Evolutionary conservation across 2,888 invertebrate genomes (phyloP), one percentile per base, ranked within the genome.

Genomic region (Cheilosia scutellata): DNA sequence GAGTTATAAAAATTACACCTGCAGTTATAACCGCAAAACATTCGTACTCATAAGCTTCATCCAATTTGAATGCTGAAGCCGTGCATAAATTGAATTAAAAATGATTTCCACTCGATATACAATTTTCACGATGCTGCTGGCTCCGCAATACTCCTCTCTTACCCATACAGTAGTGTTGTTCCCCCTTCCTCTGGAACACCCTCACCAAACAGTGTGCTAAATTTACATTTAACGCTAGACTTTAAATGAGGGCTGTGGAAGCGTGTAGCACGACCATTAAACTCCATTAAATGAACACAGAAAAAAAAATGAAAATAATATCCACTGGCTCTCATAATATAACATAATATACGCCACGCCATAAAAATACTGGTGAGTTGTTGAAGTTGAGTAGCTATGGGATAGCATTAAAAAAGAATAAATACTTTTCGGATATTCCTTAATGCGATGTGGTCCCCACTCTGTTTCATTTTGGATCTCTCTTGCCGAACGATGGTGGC

Each of bases 81-180:
- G 49, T 60, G 42, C 68, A 68, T 53, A 77, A 77, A 77, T 77
- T 77, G 68, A 77, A 77, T 77, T 77, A 68, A 77, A 77, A 77
- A 70, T 77, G 29, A 77, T 77, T 77, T 68, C 77, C 68, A 77
- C 68, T 70, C 68, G 68, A 77, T 60, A 62, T 60, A 77, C 65
- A 75, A 57, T 75, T 66, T 58, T 53, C n/a, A 53, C 40, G 13
- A 72, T 62, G 40, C 53, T 58, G 72, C 20, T 20, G 20, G 20
- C 37, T 37, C 11, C 37, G 4, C 37, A 37, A 37, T 37, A 37
- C 11, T 13, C 60, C 11, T 60, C 53, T 29, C 49, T 49, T 20
- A 9, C 49, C 44, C 16, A n/a, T 16, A 47, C 27, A 53, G 27
- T 29, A 25, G 1, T 5, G 44, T 49, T 53, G 42, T 20, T 20